phyloP scores from a whole-genome alignment of 2,113 vertebrate species.

The Ciconia boyciana region DNA sequence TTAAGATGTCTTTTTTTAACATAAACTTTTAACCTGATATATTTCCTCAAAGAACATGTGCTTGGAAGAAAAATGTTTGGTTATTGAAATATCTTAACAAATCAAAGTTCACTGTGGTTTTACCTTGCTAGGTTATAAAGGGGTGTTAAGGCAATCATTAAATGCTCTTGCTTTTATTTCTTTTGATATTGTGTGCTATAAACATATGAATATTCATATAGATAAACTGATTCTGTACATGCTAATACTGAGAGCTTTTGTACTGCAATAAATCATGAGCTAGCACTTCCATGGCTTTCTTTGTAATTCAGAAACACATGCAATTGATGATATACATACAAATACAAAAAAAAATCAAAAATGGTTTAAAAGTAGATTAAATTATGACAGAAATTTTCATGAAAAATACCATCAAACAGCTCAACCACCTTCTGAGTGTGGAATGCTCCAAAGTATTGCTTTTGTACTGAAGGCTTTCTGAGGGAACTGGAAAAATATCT shows the following conservation, averaged over 20 bases:
- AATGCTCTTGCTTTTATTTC: neutral
- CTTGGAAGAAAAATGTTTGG: neutral
- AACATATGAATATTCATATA: neutral
- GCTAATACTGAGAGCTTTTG: neutral
- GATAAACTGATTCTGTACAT: neutral
- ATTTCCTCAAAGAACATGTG: neutral
- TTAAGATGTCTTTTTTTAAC: slow-evolving; percentile 5
- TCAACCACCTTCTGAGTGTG: neutral
- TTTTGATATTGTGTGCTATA: neutral
- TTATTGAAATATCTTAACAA: neutral
- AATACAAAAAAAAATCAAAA: neutral
- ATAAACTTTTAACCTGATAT: slow-evolving; percentile 12
- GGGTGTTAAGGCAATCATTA: neutral
- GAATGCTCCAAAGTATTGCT: neutral
- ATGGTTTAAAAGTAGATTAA: neutral
- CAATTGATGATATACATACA: neutral
- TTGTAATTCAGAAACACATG: neutral
- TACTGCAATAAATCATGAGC: neutral
- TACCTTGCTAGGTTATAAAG: neutral
- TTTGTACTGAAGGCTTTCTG: neutral
- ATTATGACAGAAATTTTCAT: neutral
- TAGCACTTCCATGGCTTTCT: neutral
- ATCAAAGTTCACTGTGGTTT: neutral
- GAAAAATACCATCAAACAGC: neutral
- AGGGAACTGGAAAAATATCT: neutral